Percentiles rank a stretch among this genome's conserved stretches.
Conservation (phyloP, 2,113 vertebrate species). For the Chionodraco myersi region DNA sequence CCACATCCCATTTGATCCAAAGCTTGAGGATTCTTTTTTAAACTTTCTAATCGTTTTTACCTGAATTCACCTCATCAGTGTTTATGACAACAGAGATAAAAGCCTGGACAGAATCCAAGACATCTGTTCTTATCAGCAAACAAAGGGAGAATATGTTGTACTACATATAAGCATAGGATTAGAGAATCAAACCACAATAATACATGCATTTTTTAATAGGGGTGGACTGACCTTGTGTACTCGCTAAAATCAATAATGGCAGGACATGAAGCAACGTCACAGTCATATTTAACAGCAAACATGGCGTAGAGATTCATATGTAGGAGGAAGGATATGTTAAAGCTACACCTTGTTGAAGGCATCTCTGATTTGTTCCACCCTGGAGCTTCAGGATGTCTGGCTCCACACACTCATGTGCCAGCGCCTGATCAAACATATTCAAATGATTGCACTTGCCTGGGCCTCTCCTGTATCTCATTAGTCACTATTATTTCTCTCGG, state of each 20-base stretch:
- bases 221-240: constrained; percentile 6
- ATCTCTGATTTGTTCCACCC: constrained; percentile 40
- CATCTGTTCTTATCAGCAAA: background rate
- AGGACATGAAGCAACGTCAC: constrained; percentile 21
- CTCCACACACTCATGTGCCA: constrained; percentile 44
- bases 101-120: background rate
- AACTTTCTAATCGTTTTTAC: background rate
- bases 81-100: background rate
- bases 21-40: background rate
- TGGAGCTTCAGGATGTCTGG: constrained; percentile 28
- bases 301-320: constrained; percentile 10
- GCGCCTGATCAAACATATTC: constrained; percentile 67
- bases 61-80: background rate
- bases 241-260: constrained; percentile 41
- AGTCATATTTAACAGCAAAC: constrained; percentile 33
- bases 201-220: constrained; percentile 32
- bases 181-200: constrained; percentile 32
- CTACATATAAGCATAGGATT: constrained; percentile 5
- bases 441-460: constrained; percentile 47
- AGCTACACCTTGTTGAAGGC: background rate
- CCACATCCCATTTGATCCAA: constrained; percentile 4
- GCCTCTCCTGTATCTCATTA: constrained; percentile 61
- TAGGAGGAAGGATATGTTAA: constrained; percentile 15
- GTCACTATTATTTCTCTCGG: constrained; percentile 3
- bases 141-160: constrained; percentile 1